A percentile compares a stretch with the other conserved stretches of the same genome.
Conservation (phyloP, 2,888 invertebrate genomes). For the Oligia strigilis region DNA sequence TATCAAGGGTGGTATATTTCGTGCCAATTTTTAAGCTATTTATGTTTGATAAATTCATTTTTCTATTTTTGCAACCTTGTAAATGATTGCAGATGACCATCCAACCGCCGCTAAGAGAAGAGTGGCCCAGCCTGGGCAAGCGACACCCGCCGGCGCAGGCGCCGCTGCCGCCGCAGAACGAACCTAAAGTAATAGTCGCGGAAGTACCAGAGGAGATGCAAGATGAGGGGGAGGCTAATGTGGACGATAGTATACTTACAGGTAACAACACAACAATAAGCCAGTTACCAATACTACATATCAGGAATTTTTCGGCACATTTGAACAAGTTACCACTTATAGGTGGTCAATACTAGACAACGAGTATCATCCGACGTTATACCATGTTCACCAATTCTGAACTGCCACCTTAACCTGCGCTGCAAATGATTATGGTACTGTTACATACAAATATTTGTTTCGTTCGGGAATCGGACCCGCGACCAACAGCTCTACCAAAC, state of each 20-base stretch:
- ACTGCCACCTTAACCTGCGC: too few species aligned
- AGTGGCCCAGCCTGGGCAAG: conserved; percentile 82
- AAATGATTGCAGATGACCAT: conserved; percentile 72
- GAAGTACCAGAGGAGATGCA: conserved; percentile 2
- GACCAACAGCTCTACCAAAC: not conserved
- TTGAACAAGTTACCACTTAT: not conserved
- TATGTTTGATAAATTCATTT: too few species aligned
- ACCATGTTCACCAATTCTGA: not conserved
- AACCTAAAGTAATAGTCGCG: conserved; percentile 72
- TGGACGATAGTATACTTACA: conserved; percentile 64
- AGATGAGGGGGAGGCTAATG: conserved; percentile 27
- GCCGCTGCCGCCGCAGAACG: conserved; percentile 60
- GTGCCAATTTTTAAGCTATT: too few species aligned
- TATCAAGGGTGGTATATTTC: too few species aligned
- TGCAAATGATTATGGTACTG: not conserved
- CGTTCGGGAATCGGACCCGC: not conserved
- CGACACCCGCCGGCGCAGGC: conserved; percentile 36
- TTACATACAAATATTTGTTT: not conserved
- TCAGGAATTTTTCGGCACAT: not conserved
- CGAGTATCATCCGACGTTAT: too few species aligned
- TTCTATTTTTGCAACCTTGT: not conserved
- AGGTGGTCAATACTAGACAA: not conserved
- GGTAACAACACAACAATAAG: conserved; percentile 59
- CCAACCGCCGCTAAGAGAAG: conserved; percentile 74
- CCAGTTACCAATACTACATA: not conserved